Percentiles rank a stretch among this genome's conserved stretches.
phyloP scores from a whole-genome alignment of 2,888 invertebrate species.

The Trimorus sp. region DNA sequence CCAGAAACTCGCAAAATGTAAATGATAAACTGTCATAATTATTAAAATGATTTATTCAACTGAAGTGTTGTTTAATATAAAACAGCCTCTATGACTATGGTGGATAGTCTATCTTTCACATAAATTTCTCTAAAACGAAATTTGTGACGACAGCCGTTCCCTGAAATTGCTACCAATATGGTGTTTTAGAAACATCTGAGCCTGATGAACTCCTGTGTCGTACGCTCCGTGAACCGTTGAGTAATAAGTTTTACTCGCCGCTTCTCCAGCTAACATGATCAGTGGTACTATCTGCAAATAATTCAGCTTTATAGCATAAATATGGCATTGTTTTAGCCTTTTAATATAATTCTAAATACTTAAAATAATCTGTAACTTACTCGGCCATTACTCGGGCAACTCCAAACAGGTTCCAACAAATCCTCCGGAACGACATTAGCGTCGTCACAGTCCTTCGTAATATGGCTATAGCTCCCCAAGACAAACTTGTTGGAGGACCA shows the following conservation, averaged over 20 bases:
- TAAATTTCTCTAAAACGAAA: too few relatives aligned
- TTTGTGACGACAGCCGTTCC: too few relatives aligned
- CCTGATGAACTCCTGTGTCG: constrained; percentile 84
- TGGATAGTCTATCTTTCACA: too few relatives aligned
- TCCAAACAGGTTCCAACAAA: constrained; percentile 81
- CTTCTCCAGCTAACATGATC: constrained; percentile 86
- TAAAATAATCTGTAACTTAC: constrained; percentile 62
- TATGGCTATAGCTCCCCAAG: constrained; percentile 85
- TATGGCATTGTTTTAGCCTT: neutral
- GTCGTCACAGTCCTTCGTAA: constrained; percentile 83
- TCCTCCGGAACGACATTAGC: constrained; percentile 78
- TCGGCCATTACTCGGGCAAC: constrained; percentile 68
- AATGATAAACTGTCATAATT: neutral
- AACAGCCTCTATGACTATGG: too few relatives aligned
- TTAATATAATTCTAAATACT: neutral
- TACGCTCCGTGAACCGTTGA: constrained; percentile 88
- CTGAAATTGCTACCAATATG: constrained; percentile 45
- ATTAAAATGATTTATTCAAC: neutral
- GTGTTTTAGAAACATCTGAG: constrained; percentile 79
- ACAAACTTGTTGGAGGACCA: constrained; percentile 84
- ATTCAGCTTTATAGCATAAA: neutral
- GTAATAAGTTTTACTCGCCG: constrained; percentile 84
- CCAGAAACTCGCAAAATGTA: neutral
- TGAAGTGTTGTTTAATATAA: too few relatives aligned
- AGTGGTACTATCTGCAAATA: constrained; percentile 80